phyloP scores from a whole-genome alignment of 2,113 vertebrate genomes.

The Naja naja region DNA sequence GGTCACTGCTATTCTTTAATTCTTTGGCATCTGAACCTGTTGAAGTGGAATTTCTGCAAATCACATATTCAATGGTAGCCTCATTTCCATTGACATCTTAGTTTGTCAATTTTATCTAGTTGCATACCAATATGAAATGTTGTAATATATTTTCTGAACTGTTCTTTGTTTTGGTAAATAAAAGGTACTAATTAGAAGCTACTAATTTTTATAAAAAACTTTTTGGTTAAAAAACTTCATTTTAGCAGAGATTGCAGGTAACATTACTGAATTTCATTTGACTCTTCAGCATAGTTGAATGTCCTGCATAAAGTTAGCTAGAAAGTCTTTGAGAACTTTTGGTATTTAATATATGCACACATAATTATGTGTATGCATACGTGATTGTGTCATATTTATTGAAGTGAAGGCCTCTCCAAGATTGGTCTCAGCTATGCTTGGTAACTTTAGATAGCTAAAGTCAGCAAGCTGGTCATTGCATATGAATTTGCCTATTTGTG shows the following conservation, averaged over 20 bases:
- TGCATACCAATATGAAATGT: neutral
- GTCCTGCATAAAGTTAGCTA: neutral
- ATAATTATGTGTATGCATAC: neutral
- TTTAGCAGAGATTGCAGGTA: slow-evolving; percentile 18
- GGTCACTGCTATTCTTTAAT: neutral
- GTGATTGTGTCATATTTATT: neutral
- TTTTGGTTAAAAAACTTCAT: neutral
- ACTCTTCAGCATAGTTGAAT: neutral
- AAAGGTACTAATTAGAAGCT: no score
- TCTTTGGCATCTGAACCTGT: neutral
- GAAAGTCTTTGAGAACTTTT: neutral
- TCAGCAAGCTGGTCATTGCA: neutral
- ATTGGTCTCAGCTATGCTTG: neutral
- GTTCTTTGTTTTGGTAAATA: neutral
- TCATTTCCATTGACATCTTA: neutral
- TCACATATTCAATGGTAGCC: neutral
- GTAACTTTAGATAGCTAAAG: neutral
- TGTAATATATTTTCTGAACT: neutral
- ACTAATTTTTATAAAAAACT: slow-evolving; percentile 2
- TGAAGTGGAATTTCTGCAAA: neutral
- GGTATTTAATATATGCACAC: neutral
- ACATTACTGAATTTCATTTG: slow-evolving; percentile 17
- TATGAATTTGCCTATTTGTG: neutral
- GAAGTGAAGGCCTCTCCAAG: neutral
- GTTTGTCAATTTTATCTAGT: neutral